phyloP scores from a whole-genome alignment of 2,888 invertebrate genomes.

The Tiphia femorata region DNA sequence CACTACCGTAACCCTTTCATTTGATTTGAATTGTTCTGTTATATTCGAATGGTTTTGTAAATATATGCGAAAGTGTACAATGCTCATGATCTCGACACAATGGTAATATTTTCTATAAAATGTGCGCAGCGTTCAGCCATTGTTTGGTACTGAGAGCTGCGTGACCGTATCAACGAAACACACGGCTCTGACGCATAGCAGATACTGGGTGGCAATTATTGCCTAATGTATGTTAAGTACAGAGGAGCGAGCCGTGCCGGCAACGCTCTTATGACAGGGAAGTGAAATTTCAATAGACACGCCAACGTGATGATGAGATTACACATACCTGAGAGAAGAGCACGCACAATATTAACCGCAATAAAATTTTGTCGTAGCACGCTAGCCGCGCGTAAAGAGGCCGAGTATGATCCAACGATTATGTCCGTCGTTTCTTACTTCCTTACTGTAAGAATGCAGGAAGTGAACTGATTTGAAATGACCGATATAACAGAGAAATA shows the following conservation, averaged over 20 bases:
- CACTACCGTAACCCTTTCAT: too few relatives aligned
- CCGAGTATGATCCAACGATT: too few relatives aligned
- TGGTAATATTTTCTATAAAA: not conserved
- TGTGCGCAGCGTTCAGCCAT: not conserved
- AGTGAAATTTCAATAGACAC: constrained; percentile 49
- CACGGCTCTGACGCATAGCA: constrained; percentile 19
- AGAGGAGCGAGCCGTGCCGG: constrained; percentile 50
- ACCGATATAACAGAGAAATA: too few relatives aligned
- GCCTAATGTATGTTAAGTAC: constrained; percentile 56
- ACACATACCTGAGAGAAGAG: constrained; percentile 26
- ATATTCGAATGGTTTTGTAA: too few relatives aligned
- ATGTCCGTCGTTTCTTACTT: too few relatives aligned
- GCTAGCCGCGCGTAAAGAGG: not conserved
- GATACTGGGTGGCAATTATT: constrained; percentile 47
- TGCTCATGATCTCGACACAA: too few relatives aligned
- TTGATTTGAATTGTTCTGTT: too few relatives aligned
- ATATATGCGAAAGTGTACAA: too few relatives aligned
- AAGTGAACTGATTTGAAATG: too few relatives aligned
- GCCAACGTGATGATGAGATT: constrained; percentile 52
- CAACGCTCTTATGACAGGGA: constrained; percentile 53
- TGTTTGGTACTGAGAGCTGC: not conserved
- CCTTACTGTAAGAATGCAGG: too few relatives aligned
- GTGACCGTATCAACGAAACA: not conserved
- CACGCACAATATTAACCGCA: constrained; percentile 2
- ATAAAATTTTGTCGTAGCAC: not conserved